Evolutionary conservation across 2,113 vertebrate genomes (phyloP).

Genomic region (Bos taurus): ARS-UCD2.0 NC_037331.1:18074501-18075000

Average conservation of each 20-base stretch:
- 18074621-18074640: rapidly evolving
- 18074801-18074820: background rate
- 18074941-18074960: background rate
- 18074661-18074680: background rate
- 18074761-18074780: background rate
- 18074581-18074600: background rate
- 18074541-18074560: background rate
- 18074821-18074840: background rate
- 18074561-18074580: background rate
- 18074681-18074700: background rate
- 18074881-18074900: background rate
- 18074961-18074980: background rate
- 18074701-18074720: background rate
- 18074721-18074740: background rate
- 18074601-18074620: background rate
- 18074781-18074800: background rate
- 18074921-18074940: background rate
- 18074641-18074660: background rate
- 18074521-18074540: background rate
- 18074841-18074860: background rate
- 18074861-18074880: background rate
- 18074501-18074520: background rate
- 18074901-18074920: background rate
- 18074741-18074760: background rate
- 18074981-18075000: background rate